A percentile compares a stretch with the other conserved stretches of the same genome.
phyloP scores from a whole-genome alignment of 2,888 invertebrate species.

The Adelognathus sp. region DNA sequence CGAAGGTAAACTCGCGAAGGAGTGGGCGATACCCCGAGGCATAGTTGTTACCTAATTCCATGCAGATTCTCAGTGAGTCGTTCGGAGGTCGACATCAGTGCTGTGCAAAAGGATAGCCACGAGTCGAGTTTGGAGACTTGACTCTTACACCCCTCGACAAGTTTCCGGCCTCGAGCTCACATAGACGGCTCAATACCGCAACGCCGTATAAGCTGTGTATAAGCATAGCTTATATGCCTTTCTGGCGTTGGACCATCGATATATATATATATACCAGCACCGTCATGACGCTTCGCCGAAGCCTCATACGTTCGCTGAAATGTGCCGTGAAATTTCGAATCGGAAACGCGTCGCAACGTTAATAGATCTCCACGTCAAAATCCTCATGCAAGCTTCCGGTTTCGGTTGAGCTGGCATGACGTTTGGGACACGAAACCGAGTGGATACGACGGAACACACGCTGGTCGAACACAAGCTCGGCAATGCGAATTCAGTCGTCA shows the following conservation, averaged over 20 bases:
- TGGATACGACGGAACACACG: slow-evolving; percentile 11
- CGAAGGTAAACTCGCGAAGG: slow-evolving; percentile 26
- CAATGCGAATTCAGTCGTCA: no score
- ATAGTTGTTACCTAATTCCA: slow-evolving; percentile 47
- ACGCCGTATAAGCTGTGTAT: no score
- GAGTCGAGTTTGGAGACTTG: slow-evolving; percentile 5
- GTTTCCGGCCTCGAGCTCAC: not conserved
- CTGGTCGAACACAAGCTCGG: slow-evolving; percentile 1
- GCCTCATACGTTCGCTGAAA: not conserved
- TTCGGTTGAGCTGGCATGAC: slow-evolving; percentile 6
- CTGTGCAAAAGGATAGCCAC: not conserved
- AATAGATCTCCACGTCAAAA: slow-evolving; percentile 34
- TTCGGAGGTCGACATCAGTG: slow-evolving; percentile 10
- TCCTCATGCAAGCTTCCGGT: slow-evolving; percentile 14
- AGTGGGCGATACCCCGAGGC: not conserved
- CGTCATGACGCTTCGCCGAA: not conserved
- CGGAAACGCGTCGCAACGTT: slow-evolving; percentile 30
- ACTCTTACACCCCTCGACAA: slow-evolving; percentile 15
- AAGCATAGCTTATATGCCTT: no score
- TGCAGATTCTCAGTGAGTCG: slow-evolving; percentile 44
- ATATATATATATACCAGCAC: no score
- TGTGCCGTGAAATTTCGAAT: not conserved
- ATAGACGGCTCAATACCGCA: no score
- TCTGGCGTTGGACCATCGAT: no score
- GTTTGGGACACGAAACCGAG: not conserved